Base-by-base conservation (phyloP, 1,140 invertebrate genomes). In the Tetraneura akinire region DNA sequence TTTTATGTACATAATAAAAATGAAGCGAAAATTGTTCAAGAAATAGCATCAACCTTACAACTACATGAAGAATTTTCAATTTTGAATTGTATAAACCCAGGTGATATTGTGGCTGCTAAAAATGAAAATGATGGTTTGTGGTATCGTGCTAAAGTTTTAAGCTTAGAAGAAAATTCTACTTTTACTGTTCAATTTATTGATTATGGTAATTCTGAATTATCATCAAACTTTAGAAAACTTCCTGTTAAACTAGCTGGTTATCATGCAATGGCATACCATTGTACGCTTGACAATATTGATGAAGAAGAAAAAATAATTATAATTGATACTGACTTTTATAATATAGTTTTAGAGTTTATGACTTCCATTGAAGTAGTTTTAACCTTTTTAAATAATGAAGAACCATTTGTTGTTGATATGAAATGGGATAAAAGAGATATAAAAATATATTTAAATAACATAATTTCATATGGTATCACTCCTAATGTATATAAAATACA, bases 101-200 rank as follows among this genome's bases (percentile, higher is more conserved):
- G 74, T 10, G 74, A 78, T 60, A 13, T 78, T 47, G 74, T 78
- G 18, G 74, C 74, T n/a, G 74, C 74, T 13, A 55, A 78, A 47
- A 47, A 78, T 60, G 37, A 76, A 57, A 42, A 62, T 62, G 74
- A 78, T 60, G 53, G 74, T n/a, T 42, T 78, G 10, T 78, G 74
- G 74, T 78, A 78, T 3, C 23, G 74, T 47, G 74, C 74, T 60
- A 78, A 78, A 57, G 29, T 78, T 57, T 45, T 57, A 5, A 45
- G n/a, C 23, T 26, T 47, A 18, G 29, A 47, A 18, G 16, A 62
- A 60, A 47, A 26, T 47, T 37, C 32, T 3, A 5, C 4, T n/a
- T 60, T 16, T 26, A 76, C 29, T 6, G 74, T 62, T 45, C 37
- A 78, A 62, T 78, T 78, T 26, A 60, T 78, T 62, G 74, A 78